Evolutionary conservation across 2,797 vertebrate species (phyloP), one percentile per base, ranked within the genome.

Genomic region (Lepidocolaptes lacrymiger): DNA sequence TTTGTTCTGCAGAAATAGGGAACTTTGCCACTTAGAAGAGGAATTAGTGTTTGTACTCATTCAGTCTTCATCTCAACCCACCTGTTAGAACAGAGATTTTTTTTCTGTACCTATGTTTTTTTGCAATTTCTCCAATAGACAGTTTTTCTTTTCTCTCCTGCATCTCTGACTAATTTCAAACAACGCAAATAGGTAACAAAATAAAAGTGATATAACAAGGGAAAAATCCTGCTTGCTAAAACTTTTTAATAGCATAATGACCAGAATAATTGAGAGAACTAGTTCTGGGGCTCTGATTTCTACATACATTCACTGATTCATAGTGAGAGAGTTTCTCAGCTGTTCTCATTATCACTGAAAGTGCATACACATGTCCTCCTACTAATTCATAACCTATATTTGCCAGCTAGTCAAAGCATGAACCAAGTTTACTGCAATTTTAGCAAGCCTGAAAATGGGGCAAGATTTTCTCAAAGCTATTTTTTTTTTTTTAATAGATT

Each of bases 321-420:
- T n/a, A 88, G 44, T 74, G 68, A 63, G 88, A 85, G 41, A 74
- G 23, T 92, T 94, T 92, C 72, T 96, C 78, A 80, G 78, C 54
- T 95, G 68, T 80, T 91, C 88, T 87, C 71, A 85, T 96, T 87
- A 91, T 51, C 87, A 85, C 56, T 89, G 75, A 80, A 91, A 93
- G 56, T 68, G 43, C 89, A 80, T 58, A 93, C 54, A 80, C 69
- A 87, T 78, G 68, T 89, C 92, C 91, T 96, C 91, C 86, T 95
- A 68, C 91, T 94, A 95, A 92, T 93, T 85, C 55, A 85, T 95
- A 93, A 92, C 81, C 81, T 91, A 20, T 73, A 51, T 92, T 89
- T 96, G 78, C 64, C 81, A 95, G 84, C 44, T 74, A 93, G 56
- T 89, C 61, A 74, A 92, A 93, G 64, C 68, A 93, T 43, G 79